Conservation (phyloP, 92 coral and sea anemone genomes). For the Metridium senile region DNA sequence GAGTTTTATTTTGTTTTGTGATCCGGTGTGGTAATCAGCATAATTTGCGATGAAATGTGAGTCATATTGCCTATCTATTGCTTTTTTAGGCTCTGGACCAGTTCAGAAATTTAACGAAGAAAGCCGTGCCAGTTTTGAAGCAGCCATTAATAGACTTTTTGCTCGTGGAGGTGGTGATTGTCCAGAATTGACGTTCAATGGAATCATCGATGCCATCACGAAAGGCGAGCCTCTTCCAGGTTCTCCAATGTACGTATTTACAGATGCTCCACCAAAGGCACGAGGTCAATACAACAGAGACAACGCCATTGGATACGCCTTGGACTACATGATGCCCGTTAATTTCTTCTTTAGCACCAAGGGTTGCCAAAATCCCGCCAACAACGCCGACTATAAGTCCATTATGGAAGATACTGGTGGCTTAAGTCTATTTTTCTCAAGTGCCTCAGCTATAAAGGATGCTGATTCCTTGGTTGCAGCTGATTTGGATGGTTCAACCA, state of each 20-base stretch:
- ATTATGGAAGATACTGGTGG: slow-evolving; percentile 66
- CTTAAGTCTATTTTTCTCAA: slow-evolving; percentile 47
- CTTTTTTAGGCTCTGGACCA: slow-evolving; percentile 17
- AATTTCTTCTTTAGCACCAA: slow-evolving; percentile 65
- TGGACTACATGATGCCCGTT: slow-evolving; percentile 56
- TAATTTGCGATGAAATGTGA: not conserved
- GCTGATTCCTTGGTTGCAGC: slow-evolving; percentile 45
- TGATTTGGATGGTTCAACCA: slow-evolving; percentile 59
- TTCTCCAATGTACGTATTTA: slow-evolving; percentile 75
- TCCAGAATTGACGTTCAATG: slow-evolving; percentile 58
- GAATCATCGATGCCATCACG: slow-evolving; percentile 64
- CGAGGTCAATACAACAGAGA: slow-evolving; percentile 59
- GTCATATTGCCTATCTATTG: not conserved
- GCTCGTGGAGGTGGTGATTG: slow-evolving; percentile 57
- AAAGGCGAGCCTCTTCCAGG: slow-evolving; percentile 40
- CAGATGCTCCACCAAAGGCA: slow-evolving; percentile 67
- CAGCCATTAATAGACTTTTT: slow-evolving; percentile 1
- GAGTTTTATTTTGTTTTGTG: too few species aligned
- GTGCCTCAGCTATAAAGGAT: slow-evolving; percentile 47
- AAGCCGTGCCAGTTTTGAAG: not conserved
- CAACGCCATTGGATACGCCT: slow-evolving; percentile 56
- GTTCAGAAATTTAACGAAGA: slow-evolving; percentile 1
- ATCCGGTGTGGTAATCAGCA: too few species aligned
- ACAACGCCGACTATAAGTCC: slow-evolving; percentile 21
- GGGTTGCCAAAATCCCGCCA: slow-evolving; percentile 28